Conservation (phyloP, 2,113 vertebrate species). For the Sigmodon hispidus region DNA sequence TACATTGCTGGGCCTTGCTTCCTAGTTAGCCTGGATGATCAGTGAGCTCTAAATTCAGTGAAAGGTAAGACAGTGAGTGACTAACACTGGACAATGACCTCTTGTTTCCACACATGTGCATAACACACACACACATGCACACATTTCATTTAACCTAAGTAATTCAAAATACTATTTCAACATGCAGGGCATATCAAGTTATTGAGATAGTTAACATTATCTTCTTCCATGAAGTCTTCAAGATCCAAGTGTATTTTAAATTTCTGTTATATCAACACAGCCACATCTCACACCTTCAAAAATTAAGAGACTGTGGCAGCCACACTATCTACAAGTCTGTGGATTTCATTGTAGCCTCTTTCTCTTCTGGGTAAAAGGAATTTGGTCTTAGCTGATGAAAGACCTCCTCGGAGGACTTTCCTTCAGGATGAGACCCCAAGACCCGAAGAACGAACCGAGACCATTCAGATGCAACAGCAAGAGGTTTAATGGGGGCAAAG, state of each 20-base stretch:
- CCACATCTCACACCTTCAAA: not conserved
- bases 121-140: not conserved
- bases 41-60: not conserved
- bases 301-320: not conserved
- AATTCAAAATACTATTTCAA: constrained; percentile 42
- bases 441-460: too few relatives aligned
- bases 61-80: not conserved
- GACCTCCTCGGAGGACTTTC: too few relatives aligned
- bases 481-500: too few relatives aligned
- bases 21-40: not conserved
- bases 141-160: not conserved
- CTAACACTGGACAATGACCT: not conserved
- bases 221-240: constrained; percentile 19
- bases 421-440: too few relatives aligned
- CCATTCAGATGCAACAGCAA: too few relatives aligned
- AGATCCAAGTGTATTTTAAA: constrained; percentile 8
- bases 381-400: not conserved
- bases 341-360: not conserved
- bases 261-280: not conserved
- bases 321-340: not conserved
- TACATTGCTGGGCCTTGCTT: too few relatives aligned
- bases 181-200: not conserved
- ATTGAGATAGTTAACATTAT: not conserved
- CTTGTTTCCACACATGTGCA: not conserved
- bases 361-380: not conserved